These are phyloP conservation scores for Tiliqua scincoides DNA, from an alignment of 2,113 vertebrate species.

Conservation along the genomic window DNA sequence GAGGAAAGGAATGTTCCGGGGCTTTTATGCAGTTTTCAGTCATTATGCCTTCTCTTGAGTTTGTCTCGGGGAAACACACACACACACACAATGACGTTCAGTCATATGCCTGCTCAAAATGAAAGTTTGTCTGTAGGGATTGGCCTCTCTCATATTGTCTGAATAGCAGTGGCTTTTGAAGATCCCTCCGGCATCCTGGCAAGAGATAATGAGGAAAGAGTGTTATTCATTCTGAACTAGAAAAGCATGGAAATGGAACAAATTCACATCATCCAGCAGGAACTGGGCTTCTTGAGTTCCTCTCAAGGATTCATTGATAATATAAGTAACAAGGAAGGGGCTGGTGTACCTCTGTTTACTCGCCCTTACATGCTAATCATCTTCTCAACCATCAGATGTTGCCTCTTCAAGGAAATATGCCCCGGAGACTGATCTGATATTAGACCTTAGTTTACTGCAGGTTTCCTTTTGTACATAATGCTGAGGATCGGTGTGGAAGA, in stretches of 20 bases:
- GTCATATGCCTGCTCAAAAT: slow-evolving; percentile 58
- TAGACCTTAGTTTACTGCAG: background rate
- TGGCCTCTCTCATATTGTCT: slow-evolving; percentile 30
- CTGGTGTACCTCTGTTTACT: background rate
- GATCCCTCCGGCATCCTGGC: slow-evolving; percentile 20
- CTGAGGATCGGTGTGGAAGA: slow-evolving; percentile 18
- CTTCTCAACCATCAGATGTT: slow-evolving; percentile 6
- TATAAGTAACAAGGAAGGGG: slow-evolving; percentile 14
- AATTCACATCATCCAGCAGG: background rate
- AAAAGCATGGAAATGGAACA: slow-evolving; percentile 4
- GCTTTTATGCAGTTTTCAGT: slow-evolving; percentile 61
- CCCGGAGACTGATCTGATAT: slow-evolving; percentile 16
- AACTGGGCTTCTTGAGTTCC: background rate
- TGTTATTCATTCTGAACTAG: slow-evolving; percentile 34
- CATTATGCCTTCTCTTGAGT: slow-evolving; percentile 30
- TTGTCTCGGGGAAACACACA: slow-evolving; percentile 43
- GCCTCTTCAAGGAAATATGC: slow-evolving; percentile 34
- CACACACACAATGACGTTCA: slow-evolving; percentile 42
- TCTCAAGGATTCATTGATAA: slow-evolving; percentile 34
- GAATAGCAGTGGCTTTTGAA: slow-evolving; percentile 46
- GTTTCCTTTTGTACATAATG: slow-evolving; percentile 10
- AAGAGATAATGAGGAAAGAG: slow-evolving; percentile 32
- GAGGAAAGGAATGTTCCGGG: slow-evolving; percentile 49
- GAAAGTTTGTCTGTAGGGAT: slow-evolving; percentile 50
- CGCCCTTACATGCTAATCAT: slow-evolving; percentile 6